Evolutionary conservation across 2,888 invertebrate genomes (phyloP), one percentile per base, ranked within the genome.

Genomic region (Calameuta filiformis): DNA sequence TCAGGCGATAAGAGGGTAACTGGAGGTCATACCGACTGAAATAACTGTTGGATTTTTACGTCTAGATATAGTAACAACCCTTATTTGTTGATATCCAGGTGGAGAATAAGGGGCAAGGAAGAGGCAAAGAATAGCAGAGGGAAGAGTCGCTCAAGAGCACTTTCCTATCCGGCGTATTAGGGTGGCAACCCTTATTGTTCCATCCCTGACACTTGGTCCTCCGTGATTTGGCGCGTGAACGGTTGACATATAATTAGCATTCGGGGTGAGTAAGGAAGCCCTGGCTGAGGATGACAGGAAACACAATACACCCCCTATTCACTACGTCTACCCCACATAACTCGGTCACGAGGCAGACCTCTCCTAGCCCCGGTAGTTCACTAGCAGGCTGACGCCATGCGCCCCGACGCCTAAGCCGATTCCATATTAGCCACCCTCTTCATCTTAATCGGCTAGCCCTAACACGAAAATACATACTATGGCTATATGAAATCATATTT

Each of bases 191-290:
- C 76, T 73, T 69, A 88, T 88, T 88, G 87, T 88, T 87, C 87
- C 86, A 84, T 83, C 82, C 75, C 79, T 79, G 86, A 85, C 86
- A 86, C 80, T 84, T 80, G 82, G 83, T 74, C 80, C 82, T 83
- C 80, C 82, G 83, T 81, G 86, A 83, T 86, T 82, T 79, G 82
- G 83, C 82, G 82, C 82, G 80, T 76, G 40, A 84, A 85, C 81
- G 83, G 85, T 87, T 88, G 88, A 89, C 87, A 88, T 89, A 88
- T 90, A 91, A 91, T 91, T 91, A 91, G 90, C 91, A 90, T 91
- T 88, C 85, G 88, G 86, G 82, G 86, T 86, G 85, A 88, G 86
- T 86, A 85, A 88, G 86, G 85, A 88, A 89, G 85, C 85, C 86
- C 85, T 82, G 85, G 86, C 91, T 91, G 91, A 89, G 87, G 87